A percentile compares a stretch with the other conserved stretches of the same genome.
These are phyloP conservation scores for Alethe diademata DNA, from an alignment of 2,113 vertebrate species.

Conservation along the genomic window DNA sequence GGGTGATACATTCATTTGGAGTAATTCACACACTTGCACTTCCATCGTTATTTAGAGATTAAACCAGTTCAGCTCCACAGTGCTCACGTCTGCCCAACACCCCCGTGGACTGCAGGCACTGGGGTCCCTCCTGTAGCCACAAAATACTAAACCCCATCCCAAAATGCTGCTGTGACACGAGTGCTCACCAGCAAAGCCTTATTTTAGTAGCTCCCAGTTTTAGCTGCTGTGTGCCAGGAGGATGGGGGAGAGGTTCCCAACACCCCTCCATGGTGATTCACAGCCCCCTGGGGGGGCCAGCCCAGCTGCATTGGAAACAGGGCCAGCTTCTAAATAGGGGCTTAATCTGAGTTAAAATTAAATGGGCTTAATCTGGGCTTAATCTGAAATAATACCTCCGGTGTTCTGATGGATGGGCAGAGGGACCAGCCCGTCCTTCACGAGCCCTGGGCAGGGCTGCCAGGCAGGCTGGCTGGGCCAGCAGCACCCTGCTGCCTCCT, in stretches of 20 bases:
- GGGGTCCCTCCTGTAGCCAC: background rate
- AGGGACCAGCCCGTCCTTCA: background rate
- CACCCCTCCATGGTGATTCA: rapidly evolving
- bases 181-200: background rate
- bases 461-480: background rate
- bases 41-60: conserved; percentile 52
- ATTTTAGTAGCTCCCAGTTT: background rate
- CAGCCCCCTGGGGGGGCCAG: background rate
- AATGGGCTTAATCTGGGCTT: conserved; percentile 50
- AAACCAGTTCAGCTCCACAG: background rate
- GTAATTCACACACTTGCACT: conserved; percentile 9
- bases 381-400: conserved; percentile 63
- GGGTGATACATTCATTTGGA: conserved; percentile 33
- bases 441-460: background rate
- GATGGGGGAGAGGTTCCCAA: background rate
- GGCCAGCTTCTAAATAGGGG: conserved; percentile 39
- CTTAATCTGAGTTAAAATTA: conserved; percentile 67
- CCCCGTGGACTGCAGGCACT: background rate
- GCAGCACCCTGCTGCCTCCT: background rate
- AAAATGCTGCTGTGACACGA: background rate
- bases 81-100: background rate
- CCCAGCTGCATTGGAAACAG: background rate
- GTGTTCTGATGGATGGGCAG: background rate
- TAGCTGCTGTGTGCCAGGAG: background rate
- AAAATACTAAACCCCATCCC: background rate